Evolutionary conservation across 2,113 vertebrate genomes (phyloP).

Genomic region (Syngnathus typhle): DNA sequence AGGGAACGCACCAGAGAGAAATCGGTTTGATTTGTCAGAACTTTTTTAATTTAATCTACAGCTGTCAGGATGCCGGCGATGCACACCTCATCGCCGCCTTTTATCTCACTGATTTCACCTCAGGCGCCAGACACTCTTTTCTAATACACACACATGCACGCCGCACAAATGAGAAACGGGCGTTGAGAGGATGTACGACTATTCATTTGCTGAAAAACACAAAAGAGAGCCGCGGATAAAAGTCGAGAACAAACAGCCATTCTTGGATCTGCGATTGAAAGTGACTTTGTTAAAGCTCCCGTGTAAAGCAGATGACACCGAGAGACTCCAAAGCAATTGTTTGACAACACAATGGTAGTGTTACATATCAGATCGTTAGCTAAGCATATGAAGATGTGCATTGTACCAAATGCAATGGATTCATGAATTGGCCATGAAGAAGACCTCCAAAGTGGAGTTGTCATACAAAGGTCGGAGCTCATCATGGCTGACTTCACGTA

Average conservation of each 20-base stretch:
- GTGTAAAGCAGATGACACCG: background rate
- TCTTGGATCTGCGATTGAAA: constrained; percentile 10
- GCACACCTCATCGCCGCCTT: constrained; percentile 81
- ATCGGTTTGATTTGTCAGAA: constrained; percentile 98
- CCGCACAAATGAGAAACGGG: constrained; percentile 28
- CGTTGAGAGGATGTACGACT: constrained; percentile 22
- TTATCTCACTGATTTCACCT: constrained; percentile 86
- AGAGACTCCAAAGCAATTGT: background rate
- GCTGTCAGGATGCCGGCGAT: constrained; percentile 94
- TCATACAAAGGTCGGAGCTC: background rate
- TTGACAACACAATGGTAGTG: background rate
- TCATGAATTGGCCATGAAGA: background rate
- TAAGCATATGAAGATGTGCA: background rate
- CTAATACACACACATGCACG: constrained; percentile 37
- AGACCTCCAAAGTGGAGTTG: background rate
- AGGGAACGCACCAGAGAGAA: constrained; percentile 59
- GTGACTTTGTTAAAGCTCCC: constrained; percentile 25
- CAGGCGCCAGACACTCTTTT: constrained; percentile 71
- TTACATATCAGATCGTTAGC: background rate
- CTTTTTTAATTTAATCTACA: constrained; percentile 99
- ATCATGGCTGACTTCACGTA: background rate
- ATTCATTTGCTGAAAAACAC: constrained; percentile 43
- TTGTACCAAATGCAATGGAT: background rate
- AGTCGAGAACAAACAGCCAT: constrained; percentile 25
- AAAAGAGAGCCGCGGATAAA: constrained; percentile 25